A percentile compares a stretch with the other conserved stretches of the same genome.
Evolutionary conservation across 1,140 invertebrate species (phyloP).

Genomic region (Lasioglossum albipes): DNA sequence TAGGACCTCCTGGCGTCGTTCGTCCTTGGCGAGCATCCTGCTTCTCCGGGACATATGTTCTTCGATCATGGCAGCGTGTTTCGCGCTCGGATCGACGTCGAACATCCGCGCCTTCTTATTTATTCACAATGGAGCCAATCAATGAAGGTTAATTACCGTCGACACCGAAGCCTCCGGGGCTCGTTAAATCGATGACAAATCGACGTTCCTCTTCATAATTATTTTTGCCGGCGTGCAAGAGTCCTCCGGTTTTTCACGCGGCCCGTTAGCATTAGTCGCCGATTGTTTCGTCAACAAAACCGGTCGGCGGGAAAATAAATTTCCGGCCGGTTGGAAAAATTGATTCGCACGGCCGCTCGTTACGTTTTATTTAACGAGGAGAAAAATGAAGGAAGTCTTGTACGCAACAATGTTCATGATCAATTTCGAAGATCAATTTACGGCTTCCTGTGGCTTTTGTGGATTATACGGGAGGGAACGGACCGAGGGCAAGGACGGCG

Average conservation of each 20-base stretch:
- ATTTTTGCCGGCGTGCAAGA: constrained; percentile 18
- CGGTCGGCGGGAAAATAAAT: background rate
- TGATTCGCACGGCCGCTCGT: background rate
- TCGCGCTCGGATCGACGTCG: constrained; percentile 1
- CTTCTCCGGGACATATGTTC: constrained; percentile 7
- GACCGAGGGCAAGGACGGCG: constrained; percentile 1
- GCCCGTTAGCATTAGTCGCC: background rate
- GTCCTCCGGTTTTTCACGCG: constrained; percentile 4
- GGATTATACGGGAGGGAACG: constrained; percentile 8
- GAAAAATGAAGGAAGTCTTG: background rate
- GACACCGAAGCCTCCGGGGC: constrained; percentile 27
- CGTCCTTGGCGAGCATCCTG: constrained; percentile 20
- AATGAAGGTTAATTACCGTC: constrained; percentile 53
- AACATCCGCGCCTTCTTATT: constrained; percentile 36
- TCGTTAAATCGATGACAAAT: constrained; percentile 58
- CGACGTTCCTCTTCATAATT: constrained; percentile 3
- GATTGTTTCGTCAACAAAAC: constrained; percentile 7
- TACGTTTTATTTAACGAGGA: background rate
- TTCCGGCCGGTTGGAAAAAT: background rate
- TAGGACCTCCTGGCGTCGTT: background rate
- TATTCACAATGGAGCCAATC: constrained; percentile 59
- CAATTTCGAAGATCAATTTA: constrained; percentile 41
- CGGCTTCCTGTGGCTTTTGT: constrained; percentile 12
- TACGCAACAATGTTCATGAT: constrained; percentile 19
- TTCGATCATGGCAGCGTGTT: constrained; percentile 12